Base-by-base conservation (phyloP, 2,888 invertebrate species). In the Ectemnius cavifrons region DNA sequence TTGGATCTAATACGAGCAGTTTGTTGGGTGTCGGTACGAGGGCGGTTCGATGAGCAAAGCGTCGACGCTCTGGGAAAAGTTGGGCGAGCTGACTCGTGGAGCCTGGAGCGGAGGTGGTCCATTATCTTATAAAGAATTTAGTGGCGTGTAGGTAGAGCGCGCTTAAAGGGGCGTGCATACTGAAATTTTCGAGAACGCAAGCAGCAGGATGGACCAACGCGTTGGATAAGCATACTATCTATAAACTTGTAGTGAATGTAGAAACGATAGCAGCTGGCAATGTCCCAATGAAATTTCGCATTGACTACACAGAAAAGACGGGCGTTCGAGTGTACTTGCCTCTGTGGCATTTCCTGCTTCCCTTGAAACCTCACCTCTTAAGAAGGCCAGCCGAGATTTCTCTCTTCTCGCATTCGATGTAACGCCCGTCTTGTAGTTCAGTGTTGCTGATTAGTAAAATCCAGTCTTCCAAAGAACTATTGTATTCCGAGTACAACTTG, bases 221-320 rank as follows among this genome's bases (percentile, higher is more conserved):
- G 37, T 8, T 8, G 37, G 5, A 37, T 37, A 37, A 37, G 3
- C 8, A 37, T 37, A 6, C 37, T 37, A 37, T 37, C 37, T 37
- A 37, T 37, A 37, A 37, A 37, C 8, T 37, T 37, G 73, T 77
- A 80, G 79, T 78, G 75, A 79, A 52, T 58, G 79, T 45, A 74
- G 73, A 76, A 72, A 77, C 81, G 71, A 80, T 81, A 77, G 75
- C 59, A 73, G 60, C 57, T 87, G 86, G 86, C 86, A 59, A 16
- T n/a, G 68, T 63, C 83, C 85, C 85, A 87, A 75, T 75, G 79
- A 83, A 86, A 84, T 86, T 86, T 84, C 79, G 80, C 79, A 79
- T 85, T 75, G 78, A 23, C 68, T 47, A 18, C 49, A 58, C 63
- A 70, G 60, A 60, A 64, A 47, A 64, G 37, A 11, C 46, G 16